A percentile compares a stretch with the other conserved stretches of the same genome.
These are phyloP conservation scores for Allacma fusca DNA, from an alignment of 2,888 invertebrate genomes.

Conservation along the genomic window DNA sequence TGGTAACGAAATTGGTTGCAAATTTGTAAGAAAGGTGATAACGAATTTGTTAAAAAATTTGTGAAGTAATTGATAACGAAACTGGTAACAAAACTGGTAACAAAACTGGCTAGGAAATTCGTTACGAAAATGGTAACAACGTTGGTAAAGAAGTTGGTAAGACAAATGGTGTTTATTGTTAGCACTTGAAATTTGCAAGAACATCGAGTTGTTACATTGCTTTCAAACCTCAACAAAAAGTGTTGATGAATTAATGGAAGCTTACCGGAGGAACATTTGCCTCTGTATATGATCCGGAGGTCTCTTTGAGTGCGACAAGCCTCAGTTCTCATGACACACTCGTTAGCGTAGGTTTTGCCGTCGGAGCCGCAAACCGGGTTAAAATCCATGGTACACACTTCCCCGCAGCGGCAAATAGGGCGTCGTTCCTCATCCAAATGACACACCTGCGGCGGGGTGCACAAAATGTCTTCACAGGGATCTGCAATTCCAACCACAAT, in stretches of 20 bases:
- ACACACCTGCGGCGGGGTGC: conserved; percentile 81
- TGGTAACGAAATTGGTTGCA: too few relatives aligned
- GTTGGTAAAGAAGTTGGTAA: too few relatives aligned
- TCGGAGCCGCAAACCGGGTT: conserved; percentile 75
- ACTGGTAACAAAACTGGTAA: too few relatives aligned
- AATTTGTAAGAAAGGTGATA: too few relatives aligned
- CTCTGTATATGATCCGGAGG: conserved; percentile 80
- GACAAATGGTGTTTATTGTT: too few relatives aligned
- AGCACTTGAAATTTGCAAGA: too few relatives aligned
- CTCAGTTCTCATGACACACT: conserved; percentile 80
- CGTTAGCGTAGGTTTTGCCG: conserved; percentile 77
- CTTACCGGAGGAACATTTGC: conserved; percentile 82
- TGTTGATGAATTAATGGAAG: not conserved
- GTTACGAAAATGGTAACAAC: too few relatives aligned
- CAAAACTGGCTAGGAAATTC: too few relatives aligned
- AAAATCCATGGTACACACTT: conserved; percentile 75
- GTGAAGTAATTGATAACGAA: too few relatives aligned
- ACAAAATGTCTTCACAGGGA: conserved; percentile 82
- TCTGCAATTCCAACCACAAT: conserved; percentile 70
- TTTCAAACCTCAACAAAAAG: too few relatives aligned
- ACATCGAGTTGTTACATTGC: too few relatives aligned
- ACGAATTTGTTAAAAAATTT: too few relatives aligned
- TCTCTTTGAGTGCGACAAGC: conserved; percentile 79
- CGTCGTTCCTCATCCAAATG: conserved; percentile 80
- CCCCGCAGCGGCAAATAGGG: conserved; percentile 80